phyloP scores from a whole-genome alignment of 64 coral and sea anemone genomes.

The Acropora yongei region DNA sequence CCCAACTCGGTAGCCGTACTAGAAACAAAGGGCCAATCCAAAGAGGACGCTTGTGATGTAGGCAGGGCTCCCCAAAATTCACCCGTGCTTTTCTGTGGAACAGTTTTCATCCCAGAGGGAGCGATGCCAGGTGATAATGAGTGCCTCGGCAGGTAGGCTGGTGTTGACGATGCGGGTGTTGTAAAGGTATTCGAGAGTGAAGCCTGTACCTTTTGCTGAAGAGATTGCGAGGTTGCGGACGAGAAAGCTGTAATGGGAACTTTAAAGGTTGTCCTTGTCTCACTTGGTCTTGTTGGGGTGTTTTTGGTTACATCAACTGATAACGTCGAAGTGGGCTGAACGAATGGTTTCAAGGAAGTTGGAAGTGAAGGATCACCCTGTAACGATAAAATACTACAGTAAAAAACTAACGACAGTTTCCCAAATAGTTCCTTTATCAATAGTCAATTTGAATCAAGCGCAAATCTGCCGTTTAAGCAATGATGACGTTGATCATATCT shows the following conservation, averaged over 20 bases:
- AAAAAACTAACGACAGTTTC: too few species aligned
- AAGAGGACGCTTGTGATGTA: neutral
- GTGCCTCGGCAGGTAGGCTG: neutral
- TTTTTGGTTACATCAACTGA: neutral
- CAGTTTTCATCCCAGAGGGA: neutral
- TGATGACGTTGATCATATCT: too few species aligned
- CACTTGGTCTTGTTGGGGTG: neutral
- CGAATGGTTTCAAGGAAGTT: neutral
- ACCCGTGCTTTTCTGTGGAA: neutral
- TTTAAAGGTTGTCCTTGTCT: neutral
- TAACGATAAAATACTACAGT: neutral
- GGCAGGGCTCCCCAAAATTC: neutral
- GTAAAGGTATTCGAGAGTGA: neutral
- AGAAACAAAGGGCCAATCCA: slow-evolving; percentile 6
- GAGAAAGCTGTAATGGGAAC: neutral
- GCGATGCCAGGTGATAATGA: slow-evolving; percentile 13
- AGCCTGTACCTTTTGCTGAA: neutral
- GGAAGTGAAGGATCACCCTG: neutral
- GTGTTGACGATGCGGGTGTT: neutral
- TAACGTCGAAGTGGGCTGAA: neutral
- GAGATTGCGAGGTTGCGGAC: neutral
- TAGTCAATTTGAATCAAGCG: too few species aligned
- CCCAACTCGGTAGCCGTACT: slow-evolving; percentile 22
- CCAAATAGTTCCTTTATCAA: too few species aligned
- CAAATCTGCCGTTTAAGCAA: too few species aligned